These are phyloP conservation scores for Ptychochromis oligacanthus DNA, from an alignment of 2,113 vertebrate genomes.

Conservation along the genomic window DNA sequence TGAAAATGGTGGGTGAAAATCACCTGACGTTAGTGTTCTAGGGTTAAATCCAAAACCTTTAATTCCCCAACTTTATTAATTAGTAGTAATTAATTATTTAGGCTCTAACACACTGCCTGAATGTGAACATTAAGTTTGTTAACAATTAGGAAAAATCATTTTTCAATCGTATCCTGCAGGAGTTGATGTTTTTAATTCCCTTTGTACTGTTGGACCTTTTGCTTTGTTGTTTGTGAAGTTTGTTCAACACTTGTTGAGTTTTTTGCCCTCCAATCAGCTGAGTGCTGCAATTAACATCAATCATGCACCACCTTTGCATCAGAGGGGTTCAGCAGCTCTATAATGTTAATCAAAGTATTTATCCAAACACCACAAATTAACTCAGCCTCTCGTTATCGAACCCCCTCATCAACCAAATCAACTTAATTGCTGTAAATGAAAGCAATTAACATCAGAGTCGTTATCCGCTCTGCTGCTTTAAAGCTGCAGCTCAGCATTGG, in stretches of 20 bases:
- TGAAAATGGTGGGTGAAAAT: no score
- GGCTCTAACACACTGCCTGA: neutral
- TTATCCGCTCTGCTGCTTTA: neutral
- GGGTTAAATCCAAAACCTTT: neutral
- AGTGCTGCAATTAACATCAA: conserved; percentile 32
- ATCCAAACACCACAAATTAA: conserved; percentile 52
- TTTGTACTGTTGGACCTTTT: neutral
- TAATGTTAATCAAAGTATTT: conserved; percentile 49
- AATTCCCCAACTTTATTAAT: no score
- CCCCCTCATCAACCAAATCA: conserved; percentile 57
- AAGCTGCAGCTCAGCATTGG: neutral
- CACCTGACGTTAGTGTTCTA: no score
- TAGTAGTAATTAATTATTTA: neutral
- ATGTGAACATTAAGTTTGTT: no score
- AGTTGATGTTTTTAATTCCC: neutral
- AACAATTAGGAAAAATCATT: neutral
- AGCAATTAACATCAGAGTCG: conserved; percentile 38
- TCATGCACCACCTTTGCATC: conserved; percentile 7
- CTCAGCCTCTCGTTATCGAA: conserved; percentile 37
- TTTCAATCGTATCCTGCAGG: neutral
- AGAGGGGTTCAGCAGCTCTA: neutral
- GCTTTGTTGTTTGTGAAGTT: neutral
- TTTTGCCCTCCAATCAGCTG: conserved; percentile 36
- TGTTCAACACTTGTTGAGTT: conserved; percentile 3
- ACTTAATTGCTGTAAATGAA: conserved; percentile 48